Evolutionary conservation across 2,888 invertebrate species (phyloP), one percentile per base, ranked within the genome.

Genomic region (Andrena minutula): DNA sequence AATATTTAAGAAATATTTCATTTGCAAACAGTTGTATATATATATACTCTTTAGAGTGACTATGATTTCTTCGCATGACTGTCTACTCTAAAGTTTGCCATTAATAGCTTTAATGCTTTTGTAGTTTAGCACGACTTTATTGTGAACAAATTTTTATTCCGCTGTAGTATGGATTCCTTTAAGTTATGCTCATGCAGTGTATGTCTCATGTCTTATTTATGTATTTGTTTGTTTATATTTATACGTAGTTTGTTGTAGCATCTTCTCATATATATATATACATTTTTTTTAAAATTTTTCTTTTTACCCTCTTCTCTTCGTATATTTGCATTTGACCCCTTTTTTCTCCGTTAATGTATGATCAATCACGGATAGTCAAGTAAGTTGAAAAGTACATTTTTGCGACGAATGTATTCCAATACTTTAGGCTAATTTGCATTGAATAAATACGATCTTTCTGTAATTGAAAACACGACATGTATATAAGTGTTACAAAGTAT

Each of bases 71-170:
- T 91, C 90, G 94, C 93, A 94, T 94, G 93, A 91, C 87, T 93
- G 91, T 93, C 89, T 91, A 91, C 89, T 88, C 82, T 89, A 84
- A 87, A 89, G 91, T 93, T 93, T 92, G 92, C 91, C 91, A 90
- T 92, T 88, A 88, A 92, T 93, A 93, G 93, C 93, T 93, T 93
- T 92, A 93, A 93, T 91, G 93, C 94, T 94, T 94, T 90, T 90
- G 93, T 94, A 94, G 93, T 93, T 92, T 88, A 93, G 93, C 94
- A 94, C 94, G 93, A 93, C 91, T 90, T 93, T 92, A 92, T 89
- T 93, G 92, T 93, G 89, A 89, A 76, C 87, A 89, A 83, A 92
- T 90, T 91, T 89, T 86, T 89, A 90, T 88, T 90, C 87, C 89
- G 91, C 92, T 91, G 89, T 93, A 91, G 90, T 91, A 89, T 90